Conservation (phyloP, 2,797 vertebrate genomes). For the Vipera latastei region DNA sequence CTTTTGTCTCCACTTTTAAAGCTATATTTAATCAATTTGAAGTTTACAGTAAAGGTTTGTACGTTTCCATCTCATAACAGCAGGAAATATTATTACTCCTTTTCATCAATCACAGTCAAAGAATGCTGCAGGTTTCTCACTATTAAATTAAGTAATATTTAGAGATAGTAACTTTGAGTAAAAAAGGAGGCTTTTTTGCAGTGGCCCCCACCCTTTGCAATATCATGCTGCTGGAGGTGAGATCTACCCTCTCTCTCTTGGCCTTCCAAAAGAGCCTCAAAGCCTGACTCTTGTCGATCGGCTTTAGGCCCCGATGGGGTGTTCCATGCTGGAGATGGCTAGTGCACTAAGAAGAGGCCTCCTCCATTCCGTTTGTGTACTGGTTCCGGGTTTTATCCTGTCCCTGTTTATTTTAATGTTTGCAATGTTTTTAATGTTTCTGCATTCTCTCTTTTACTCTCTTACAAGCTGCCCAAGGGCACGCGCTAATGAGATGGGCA, state of each 20-base stretch:
- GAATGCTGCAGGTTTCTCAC: neutral
- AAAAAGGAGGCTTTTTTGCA: neutral
- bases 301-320: too few relatives aligned
- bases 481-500: neutral
- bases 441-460: neutral
- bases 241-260: too few relatives aligned
- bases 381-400: neutral
- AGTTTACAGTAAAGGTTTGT: neutral
- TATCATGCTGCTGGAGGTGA: too few relatives aligned
- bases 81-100: neutral
- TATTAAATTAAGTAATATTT: neutral
- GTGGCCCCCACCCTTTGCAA: too few relatives aligned
- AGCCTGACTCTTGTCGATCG: too few relatives aligned
- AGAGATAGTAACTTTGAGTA: neutral
- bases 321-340: too few relatives aligned
- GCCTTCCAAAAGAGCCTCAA: too few relatives aligned
- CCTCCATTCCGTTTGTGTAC: neutral
- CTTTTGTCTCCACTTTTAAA: neutral
- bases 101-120: neutral
- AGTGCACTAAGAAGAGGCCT: too few relatives aligned
- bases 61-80: neutral
- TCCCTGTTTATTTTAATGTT: neutral
- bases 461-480: neutral
- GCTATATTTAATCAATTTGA: neutral
- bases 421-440: neutral